Evolutionary conservation across 2,113 vertebrate genomes (phyloP), one percentile per base, ranked within the genome.

Genomic region (Campylomormyrus numenius): DNA sequence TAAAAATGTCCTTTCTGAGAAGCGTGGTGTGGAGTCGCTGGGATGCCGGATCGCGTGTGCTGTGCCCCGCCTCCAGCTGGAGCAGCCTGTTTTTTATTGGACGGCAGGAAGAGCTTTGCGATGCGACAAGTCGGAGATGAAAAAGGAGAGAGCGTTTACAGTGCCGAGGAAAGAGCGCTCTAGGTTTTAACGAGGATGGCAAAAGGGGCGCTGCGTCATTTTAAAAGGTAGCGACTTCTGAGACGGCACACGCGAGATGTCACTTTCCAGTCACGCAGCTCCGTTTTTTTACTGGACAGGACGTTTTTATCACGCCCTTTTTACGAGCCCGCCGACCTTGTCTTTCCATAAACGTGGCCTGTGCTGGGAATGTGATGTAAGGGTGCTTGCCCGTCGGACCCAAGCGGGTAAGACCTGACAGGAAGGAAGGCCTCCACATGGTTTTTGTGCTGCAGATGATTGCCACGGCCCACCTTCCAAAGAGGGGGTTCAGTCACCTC

Each of bases 1-100:
- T 90, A 89, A 91, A 90, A 91, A 90, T 77, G 88, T 93, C 93
- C 94, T 93, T 92, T 93, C 89, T 5, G 90, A 89, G 91, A 94
- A 93, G 93, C 94, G 93, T 92, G 92, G 92, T 92, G 92, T 93
- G 90, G 94, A 94, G 94, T 94, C 92, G 91, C 92, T 91, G 90
- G 90, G 92, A 93, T 62, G 89, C 66, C 84, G 50, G 86, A 93
- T 92, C 94, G 93, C 93, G 91, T 89, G 93, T 90, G 92, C 90
- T 92, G 91, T 93, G 92, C 90, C 91, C 94, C 90, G 92, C 91
- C 93, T 92, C 62, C 93, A 94, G 93, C 93, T 94, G 94, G 90
- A 48, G 90, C 3, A 91, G 91, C 90, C 93, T 92, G 21, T 11
- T 90, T 89, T 89, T 93, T 92, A 94, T 91, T 94, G 92, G 90